Evolutionary conservation across 2,797 vertebrate species (phyloP).

Genomic region (Alcedo atthis): DNA sequence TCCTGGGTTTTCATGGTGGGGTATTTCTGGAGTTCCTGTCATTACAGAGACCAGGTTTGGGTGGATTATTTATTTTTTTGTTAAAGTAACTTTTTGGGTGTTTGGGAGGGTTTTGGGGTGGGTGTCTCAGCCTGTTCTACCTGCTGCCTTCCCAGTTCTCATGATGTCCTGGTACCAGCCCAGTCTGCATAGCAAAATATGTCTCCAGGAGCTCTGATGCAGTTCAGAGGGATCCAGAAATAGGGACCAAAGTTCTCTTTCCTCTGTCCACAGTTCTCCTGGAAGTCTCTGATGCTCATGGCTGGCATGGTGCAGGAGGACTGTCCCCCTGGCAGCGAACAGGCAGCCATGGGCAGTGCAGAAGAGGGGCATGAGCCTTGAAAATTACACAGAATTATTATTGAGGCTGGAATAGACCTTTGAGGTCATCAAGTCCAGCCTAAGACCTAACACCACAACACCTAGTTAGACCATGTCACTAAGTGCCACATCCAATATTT

Average conservation of each 20-base stretch:
- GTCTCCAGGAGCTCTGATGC: neutral
- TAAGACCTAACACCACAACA: too few relatives aligned
- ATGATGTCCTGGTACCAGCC: neutral
- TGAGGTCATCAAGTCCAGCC: too few relatives aligned
- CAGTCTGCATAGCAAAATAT: rapidly evolving
- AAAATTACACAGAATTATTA: neutral
- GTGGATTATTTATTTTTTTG: too few relatives aligned
- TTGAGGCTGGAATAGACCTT: too few relatives aligned
- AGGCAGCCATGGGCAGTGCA: neutral
- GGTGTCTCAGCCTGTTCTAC: neutral
- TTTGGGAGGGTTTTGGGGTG: neutral
- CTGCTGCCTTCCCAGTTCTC: neutral
- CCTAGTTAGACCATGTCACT: too few relatives aligned
- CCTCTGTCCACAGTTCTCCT: neutral
- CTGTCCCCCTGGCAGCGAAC: rapidly evolving
- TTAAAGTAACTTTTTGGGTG: neutral
- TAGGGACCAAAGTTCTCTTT: neutral
- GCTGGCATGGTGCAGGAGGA: neutral
- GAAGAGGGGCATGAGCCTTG: rapidly evolving
- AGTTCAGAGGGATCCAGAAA: neutral
- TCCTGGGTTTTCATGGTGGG: neutral
- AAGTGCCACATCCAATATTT: too few relatives aligned
- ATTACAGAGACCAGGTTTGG: neutral
- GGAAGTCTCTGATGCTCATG: neutral
- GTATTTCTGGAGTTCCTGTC: neutral